These are phyloP conservation scores for Alaudala cheleensis DNA, from an alignment of 2,113 vertebrate genomes.

Conservation along the genomic window DNA sequence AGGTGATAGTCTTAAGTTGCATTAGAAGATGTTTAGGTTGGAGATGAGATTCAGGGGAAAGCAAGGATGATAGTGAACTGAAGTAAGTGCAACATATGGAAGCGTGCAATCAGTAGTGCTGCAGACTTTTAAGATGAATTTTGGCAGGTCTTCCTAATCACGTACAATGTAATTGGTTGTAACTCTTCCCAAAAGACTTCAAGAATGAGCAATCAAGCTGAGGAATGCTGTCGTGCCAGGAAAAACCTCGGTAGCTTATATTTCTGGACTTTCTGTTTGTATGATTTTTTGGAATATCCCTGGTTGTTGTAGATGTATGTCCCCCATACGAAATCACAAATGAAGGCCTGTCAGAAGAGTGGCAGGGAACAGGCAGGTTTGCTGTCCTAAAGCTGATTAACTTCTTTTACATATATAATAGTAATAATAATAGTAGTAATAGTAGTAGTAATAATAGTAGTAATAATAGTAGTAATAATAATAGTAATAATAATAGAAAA, in stretches of 20 bases:
- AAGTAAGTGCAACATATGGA: not conserved
- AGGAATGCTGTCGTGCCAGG: not conserved
- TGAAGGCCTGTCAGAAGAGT: not conserved
- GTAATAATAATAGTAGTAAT: too few species aligned
- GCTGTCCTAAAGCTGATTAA: not conserved
- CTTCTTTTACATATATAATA: not conserved
- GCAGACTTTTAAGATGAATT: not conserved
- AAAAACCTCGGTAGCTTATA: not conserved
- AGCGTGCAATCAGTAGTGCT: not conserved
- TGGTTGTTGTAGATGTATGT: not conserved
- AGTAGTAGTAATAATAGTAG: too few species aligned
- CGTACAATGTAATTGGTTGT: not conserved
- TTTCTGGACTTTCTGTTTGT: not conserved
- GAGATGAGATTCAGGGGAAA: not conserved
- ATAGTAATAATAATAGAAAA: not conserved
- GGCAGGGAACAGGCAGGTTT: not conserved
- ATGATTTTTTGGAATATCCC: not conserved
- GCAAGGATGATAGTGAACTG: not conserved
- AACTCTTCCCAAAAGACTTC: not conserved
- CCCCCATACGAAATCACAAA: not conserved
- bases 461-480: not conserved
- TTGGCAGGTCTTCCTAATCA: not conserved
- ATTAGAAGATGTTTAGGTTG: not conserved
- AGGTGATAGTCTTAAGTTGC: not conserved
- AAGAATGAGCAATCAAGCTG: not conserved